A percentile compares a stretch with the other conserved stretches of the same genome.
Conservation (phyloP, 1,140 invertebrate genomes). For the Eupristina koningsbergeri region DNA sequence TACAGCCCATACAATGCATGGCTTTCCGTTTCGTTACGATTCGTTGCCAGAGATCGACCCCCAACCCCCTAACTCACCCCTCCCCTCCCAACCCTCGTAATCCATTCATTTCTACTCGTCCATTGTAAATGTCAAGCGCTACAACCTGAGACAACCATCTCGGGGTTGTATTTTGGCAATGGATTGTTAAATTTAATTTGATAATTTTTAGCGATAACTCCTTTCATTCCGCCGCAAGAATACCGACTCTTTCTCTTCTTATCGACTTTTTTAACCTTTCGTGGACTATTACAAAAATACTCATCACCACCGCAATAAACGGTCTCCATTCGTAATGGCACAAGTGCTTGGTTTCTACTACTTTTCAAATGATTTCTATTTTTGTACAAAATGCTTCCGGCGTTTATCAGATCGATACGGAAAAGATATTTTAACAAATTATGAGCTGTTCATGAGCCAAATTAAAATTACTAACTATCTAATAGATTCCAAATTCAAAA, state of each 20-base stretch:
- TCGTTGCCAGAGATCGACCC: background rate
- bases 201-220: slow-evolving; percentile 27
- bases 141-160: background rate
- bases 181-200: slow-evolving; percentile 12
- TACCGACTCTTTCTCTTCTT: background rate
- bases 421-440: no score
- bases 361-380: no score
- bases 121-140: background rate
- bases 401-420: no score
- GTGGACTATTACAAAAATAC: no score
- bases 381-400: no score
- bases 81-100: no score
- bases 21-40: slow-evolving; percentile 34
- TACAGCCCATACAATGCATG: background rate
- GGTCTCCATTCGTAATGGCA: no score
- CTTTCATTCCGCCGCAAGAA: background rate
- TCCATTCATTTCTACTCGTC: background rate
- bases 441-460: no score
- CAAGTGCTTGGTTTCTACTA: no score
- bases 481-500: no score
- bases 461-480: no score
- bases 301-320: no score
- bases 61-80: background rate
- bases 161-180: background rate
- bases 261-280: background rate